phyloP scores from a whole-genome alignment of 2,888 invertebrate genomes.

The Microdon myrmicae region DNA sequence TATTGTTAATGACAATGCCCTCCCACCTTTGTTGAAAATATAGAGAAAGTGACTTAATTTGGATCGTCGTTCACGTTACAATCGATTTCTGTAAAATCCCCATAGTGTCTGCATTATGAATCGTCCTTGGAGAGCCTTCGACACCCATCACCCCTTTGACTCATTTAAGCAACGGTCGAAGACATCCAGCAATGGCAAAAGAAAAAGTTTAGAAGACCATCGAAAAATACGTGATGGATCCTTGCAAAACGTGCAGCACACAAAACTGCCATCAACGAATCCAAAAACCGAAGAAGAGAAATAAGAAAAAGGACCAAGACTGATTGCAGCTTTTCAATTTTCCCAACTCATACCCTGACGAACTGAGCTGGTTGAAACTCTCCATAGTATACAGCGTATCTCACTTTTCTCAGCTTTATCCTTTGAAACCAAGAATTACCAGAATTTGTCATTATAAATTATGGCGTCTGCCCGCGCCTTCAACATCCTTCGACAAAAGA shows the following conservation, averaged over 20 bases:
- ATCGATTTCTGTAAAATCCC: no score
- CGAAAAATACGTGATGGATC: no score
- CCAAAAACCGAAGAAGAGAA: background rate
- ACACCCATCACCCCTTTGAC: no score
- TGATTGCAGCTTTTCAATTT: slow-evolving; percentile 46
- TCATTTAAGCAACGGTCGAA: no score
- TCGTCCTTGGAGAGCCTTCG: no score
- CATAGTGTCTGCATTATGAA: no score
- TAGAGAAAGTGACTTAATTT: no score
- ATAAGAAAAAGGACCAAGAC: slow-evolving; percentile 13
- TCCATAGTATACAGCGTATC: background rate
- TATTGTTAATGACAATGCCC: no score
- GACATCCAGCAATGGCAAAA: no score
- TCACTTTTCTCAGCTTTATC: slow-evolving; percentile 29
- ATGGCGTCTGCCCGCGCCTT: slow-evolving; percentile 26
- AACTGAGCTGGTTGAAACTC: slow-evolving; percentile 5
- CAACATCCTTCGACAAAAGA: slow-evolving; percentile 6
- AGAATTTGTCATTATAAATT: slow-evolving; percentile 50
- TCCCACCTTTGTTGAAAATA: no score
- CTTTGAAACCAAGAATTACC: slow-evolving; percentile 41
- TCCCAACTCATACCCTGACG: slow-evolving; percentile 15
- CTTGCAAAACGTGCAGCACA: slow-evolving; percentile 14
- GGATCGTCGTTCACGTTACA: no score
- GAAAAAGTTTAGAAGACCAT: no score
- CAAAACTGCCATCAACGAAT: background rate